Base-by-base conservation (phyloP, 92 coral and sea anemone genomes). In the Chrysogorgia sp. region DNA sequence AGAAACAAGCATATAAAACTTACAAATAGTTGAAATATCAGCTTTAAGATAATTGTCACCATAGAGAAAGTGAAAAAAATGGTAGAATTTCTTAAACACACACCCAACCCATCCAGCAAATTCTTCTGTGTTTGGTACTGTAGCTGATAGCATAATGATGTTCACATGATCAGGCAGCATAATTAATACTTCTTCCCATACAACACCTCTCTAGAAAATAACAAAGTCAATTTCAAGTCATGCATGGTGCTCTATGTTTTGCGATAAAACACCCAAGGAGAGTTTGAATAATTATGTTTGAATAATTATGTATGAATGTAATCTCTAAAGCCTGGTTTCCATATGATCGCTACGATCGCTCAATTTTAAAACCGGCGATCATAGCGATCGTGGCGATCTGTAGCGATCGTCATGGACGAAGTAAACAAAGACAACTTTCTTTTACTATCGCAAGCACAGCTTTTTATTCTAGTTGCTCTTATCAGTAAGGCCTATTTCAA, bases 71-170 rank as follows among this genome's bases (percentile, higher is more conserved):
- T n/a, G n/a, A n/a, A n/a, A n/a, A n/a, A n/a, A n/a, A n/a, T 2
- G 53, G 43, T 37, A 37, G 12, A 37, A 37, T 37, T 37, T 12
- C 7, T 12, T 6, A 2, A 47, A 15, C 41, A 66, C 90, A 87
- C 67, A 94, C 98, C 98, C 98, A 35, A 94, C 92, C 98, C 98
- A 94, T 93, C 92, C 93, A 13, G 98, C 98, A 79, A 94, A 94
- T 86, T 94, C 98, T 83, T 89, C 56, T 0, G 98, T 89, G 59
- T 94, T 94, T 15, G 98, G 98, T 48, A 94, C 98, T 1, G 98
- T 94, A 10, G 98, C 98, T 12, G 98, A 94, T 43, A 94, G 75
- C 67, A 94, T 83, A 30, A 94, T 91, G 29, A 94, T 87, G 67
- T 89, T 88, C 77, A 94, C 97, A 70, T 94, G 98, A 33, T 90